Evolutionary conservation across 2,797 vertebrate species (phyloP).

Genomic region (Natrix natrix): DNA sequence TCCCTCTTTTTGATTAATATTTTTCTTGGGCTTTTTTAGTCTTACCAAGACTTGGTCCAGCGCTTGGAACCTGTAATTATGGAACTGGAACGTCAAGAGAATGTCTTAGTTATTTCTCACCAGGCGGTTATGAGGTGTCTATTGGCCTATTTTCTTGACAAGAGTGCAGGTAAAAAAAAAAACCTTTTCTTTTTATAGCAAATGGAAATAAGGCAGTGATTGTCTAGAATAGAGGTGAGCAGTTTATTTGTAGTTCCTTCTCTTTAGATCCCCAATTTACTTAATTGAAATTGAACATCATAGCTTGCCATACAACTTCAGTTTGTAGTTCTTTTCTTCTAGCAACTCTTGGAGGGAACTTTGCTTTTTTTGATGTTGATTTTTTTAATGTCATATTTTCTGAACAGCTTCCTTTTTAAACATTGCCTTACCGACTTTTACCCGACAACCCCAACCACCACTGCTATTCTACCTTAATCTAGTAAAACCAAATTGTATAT

Average conservation of each 20-base stretch:
- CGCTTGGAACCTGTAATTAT: slow-evolving; percentile 95
- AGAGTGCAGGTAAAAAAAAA: slow-evolving; percentile 84
- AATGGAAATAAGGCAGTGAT: background rate
- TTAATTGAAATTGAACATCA: background rate
- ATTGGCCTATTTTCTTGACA: slow-evolving; percentile 95
- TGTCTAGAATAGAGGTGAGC: background rate
- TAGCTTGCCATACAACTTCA: background rate
- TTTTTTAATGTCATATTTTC: background rate
- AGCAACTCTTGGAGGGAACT: background rate
- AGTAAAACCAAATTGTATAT: background rate
- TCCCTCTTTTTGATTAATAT: background rate
- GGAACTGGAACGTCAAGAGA: slow-evolving; percentile 94
- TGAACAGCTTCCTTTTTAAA: background rate
- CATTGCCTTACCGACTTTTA: background rate
- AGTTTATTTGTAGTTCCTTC: background rate
- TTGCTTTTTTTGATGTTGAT: background rate
- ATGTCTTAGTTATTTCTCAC: slow-evolving; percentile 91
- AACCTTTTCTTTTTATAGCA: background rate
- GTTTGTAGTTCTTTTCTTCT: background rate
- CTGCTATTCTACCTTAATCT: background rate
- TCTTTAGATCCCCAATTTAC: background rate
- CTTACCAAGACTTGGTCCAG: slow-evolving; percentile 96
- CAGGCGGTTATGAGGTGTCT: slow-evolving; percentile 98
- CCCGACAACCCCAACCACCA: background rate
- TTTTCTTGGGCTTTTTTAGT: slow-evolving; percentile 71